Base-by-base conservation (phyloP, 2,797 vertebrate genomes). In the Gymnopithys bicolor region DNA sequence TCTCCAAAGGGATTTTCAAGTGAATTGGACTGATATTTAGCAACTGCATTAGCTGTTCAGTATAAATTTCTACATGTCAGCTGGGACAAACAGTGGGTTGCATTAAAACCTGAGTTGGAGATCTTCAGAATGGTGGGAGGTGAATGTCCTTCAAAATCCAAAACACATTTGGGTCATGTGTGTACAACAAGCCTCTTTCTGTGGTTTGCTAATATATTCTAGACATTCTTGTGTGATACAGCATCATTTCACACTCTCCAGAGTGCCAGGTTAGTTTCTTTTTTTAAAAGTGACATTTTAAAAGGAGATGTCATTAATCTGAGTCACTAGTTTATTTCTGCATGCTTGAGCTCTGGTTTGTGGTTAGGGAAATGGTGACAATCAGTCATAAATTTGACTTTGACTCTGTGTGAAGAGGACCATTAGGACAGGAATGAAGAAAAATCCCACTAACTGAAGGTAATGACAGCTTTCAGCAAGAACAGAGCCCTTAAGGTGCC, bases 171-270 rank as follows among this genome's bases (percentile, higher is more conserved):
- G 90, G 82, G 90, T 75, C 55, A 48, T 69, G 68, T n/a, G 35
- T 73, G 39, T 79, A 96, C 85, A 97, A 93, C 49, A 86, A 93
- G 66, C 66, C 51, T 95, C 92, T 94, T 95, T 97, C 96, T 92
- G 80, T 94, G 93, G 78, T 85, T 96, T 95, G 51, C 69, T 90
- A 96, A 87, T 86, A 94, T 96, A 95, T 97, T 96, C 84, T 75
- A 93, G 89, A 91, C 95, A 93, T 94, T 93, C 96, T 96, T 93
- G 75, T 84, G 80, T 90, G 91, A 96, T 95, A 80, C 84, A 94
- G 89, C 76, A 93, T 82, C 87, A 79, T 75, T 95, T 95, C 94
- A 95, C 89, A 87, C 90, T 80, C 49, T 11, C 63, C 66, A 43
- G 80, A 76, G 41, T 78, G 85, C 94, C 87, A 90, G 86, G 90